A percentile compares a stretch with the other conserved stretches of the same genome.
phyloP scores from a whole-genome alignment of 30 jellyfish, hydroid and myxozoan genomes.

The Chironex yamaguchii region DNA sequence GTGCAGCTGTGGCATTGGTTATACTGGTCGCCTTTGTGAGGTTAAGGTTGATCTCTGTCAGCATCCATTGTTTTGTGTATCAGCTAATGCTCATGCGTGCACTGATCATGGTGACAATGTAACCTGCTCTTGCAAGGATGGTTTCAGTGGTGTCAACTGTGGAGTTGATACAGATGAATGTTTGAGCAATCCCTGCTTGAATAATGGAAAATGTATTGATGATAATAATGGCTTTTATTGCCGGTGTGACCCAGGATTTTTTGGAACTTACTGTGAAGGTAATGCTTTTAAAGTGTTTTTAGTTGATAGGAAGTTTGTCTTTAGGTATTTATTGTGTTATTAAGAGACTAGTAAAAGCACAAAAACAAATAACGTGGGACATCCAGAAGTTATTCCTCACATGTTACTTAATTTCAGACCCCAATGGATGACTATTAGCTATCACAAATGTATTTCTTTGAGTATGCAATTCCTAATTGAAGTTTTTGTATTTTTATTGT shows the following conservation, averaged over 20 bases:
- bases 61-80: conserved; percentile 67
- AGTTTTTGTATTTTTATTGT: too few species aligned
- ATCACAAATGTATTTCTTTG: too few species aligned
- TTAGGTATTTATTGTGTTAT: too few species aligned
- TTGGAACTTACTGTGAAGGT: conserved; percentile 84
- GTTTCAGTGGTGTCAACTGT: conserved; percentile 87
- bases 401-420: too few species aligned
- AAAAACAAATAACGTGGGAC: too few species aligned
- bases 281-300: too few species aligned
- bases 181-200: conserved; percentile 52
- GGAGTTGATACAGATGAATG: conserved; percentile 88
- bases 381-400: too few species aligned
- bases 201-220: conserved; percentile 84
- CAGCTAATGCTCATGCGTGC: conserved; percentile 74
- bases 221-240: conserved; percentile 76
- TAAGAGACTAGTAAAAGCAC: too few species aligned
- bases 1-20: conserved; percentile 96
- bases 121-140: conserved; percentile 77
- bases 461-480: too few species aligned
- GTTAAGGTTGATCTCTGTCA: conserved; percentile 76
- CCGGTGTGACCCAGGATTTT: conserved; percentile 62
- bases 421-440: too few species aligned
- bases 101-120: conserved; percentile 86
- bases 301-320: too few species aligned
- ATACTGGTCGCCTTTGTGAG: conserved; percentile 82